Evolutionary conservation across 2,797 vertebrate genomes (phyloP), one percentile per base, ranked within the genome.

Genomic region (Dendrocincla fuliginosa): DNA sequence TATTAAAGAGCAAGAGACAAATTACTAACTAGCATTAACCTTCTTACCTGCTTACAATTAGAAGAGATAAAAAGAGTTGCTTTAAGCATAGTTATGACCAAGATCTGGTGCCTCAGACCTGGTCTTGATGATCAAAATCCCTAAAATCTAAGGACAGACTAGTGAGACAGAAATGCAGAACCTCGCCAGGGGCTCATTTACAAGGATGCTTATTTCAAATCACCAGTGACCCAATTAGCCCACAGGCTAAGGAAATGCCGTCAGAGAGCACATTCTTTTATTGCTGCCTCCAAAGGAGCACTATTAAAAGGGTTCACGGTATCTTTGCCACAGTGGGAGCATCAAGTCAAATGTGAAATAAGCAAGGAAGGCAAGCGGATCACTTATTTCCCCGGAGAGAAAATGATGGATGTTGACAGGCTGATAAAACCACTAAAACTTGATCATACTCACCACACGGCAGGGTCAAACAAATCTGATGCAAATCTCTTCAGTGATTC

Each of bases 261-360:
- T 87, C 47, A 56, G 42, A 84, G 63, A 87, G 9, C 35, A 44
- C 13, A 4, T 35, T 52, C 24, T 84, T 91, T 74, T 78, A 83
- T 73, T 4, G 0, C 59, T 52, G 32, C 41, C 59, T 88, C 77
- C 52, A 90, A 90, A 93, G 41, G 8, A 90, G 6, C 52, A 67
- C 6, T 0, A 69, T 76, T 93, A 84, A 76, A 59, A 81, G 67
- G 61, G 64, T 84, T 84, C 83, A 73, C 37, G 19, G 27, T 69
- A 60, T 70, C 80, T 94, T 56, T 76, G 77, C 63, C 64, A 89
- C 25, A 49, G 59, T n/a, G 33, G 44, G 65, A 94, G 30, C 86
- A 77, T 32, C 69, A 33, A 90, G 84, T 92, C 77, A 84, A 84
- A 90, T 3, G 55, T 79, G 80, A 94, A 90, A 95, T 70, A 59